A percentile compares a stretch with the other conserved stretches of the same genome.
Evolutionary conservation across 2,797 vertebrate species (phyloP).

Genomic region (Podarcis siculus): DNA sequence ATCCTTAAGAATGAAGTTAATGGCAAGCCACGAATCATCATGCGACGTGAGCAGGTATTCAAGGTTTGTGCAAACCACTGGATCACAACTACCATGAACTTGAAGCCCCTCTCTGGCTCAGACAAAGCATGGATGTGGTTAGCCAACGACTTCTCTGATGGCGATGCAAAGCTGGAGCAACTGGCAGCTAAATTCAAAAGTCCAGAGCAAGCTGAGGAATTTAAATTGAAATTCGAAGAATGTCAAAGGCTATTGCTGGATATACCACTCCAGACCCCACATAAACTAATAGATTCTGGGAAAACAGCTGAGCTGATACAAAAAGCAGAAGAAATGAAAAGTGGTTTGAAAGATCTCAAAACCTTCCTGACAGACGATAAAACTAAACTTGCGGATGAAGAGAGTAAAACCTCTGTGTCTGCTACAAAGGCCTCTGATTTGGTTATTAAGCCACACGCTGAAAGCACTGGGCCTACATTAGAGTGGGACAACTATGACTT

Average conservation of each 20-base stretch:
- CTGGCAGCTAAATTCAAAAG: conserved; percentile 97
- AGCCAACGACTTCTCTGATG: conserved; percentile 95
- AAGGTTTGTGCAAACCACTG: conserved; percentile 99
- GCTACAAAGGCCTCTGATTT: conserved; percentile 72
- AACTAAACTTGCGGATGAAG: conserved; percentile 86
- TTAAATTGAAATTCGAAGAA: conserved; percentile 95
- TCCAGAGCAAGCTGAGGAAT: conserved; percentile 91
- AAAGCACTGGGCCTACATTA: conserved; percentile 85
- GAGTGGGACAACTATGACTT: conserved; percentile 97
- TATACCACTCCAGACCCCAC: conserved; percentile 96
- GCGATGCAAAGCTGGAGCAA: conserved; percentile 90
- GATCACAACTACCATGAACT: conserved; percentile 98
- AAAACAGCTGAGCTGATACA: conserved; percentile 94
- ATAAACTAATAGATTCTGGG: conserved; percentile 94
- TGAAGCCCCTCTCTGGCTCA: conserved; percentile 93
- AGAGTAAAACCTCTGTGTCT: conserved; percentile 65
- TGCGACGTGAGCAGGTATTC: conserved; percentile 96
- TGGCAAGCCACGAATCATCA: conserved; percentile 92
- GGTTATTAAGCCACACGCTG: conserved; percentile 80
- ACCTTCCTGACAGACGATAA: conserved; percentile 91
- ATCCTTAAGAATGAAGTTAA: conserved; percentile 92
- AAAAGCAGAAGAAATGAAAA: conserved; percentile 99
- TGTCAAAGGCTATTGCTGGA: conserved; percentile 93
- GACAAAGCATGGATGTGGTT: conserved; percentile 98
- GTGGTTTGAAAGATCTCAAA: conserved; percentile 94